Percentiles rank a stretch among this genome's conserved stretches.
phyloP scores from a whole-genome alignment of 2,797 vertebrate species.

The Micrastur ruficollis region DNA sequence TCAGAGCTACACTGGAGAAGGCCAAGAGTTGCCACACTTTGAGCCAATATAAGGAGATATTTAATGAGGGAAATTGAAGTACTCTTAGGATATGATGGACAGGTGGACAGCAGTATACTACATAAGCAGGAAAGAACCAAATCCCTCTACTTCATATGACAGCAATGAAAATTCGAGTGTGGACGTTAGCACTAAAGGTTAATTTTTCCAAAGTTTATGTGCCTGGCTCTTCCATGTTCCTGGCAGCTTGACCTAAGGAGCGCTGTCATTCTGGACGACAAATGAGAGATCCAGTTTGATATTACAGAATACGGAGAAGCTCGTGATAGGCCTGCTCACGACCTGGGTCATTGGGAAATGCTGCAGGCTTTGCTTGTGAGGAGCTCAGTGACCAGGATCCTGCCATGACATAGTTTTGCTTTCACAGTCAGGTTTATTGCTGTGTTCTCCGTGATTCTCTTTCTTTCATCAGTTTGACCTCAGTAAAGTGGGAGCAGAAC shows the following conservation, averaged over 20 bases:
- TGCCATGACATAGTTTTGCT: neutral
- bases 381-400: neutral
- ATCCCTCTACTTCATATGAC: neutral
- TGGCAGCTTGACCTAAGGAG: neutral
- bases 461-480: neutral
- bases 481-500: neutral
- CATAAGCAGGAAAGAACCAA: neutral
- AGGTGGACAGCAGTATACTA: neutral
- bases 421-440: neutral
- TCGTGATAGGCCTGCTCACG: neutral
- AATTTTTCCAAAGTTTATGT: neutral
- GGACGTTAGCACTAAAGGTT: neutral
- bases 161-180: neutral
- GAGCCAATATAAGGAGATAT: neutral
- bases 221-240: neutral
- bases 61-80: neutral
- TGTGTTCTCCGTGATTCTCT: neutral
- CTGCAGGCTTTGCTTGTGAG: neutral
- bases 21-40: neutral
- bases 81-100: neutral
- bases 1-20: neutral
- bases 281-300: neutral
- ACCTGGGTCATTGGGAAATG: neutral
- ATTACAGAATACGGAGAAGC: neutral
- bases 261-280: neutral